Conservation (phyloP, 1,140 invertebrate species). For the Callitettix versicolor region DNA sequence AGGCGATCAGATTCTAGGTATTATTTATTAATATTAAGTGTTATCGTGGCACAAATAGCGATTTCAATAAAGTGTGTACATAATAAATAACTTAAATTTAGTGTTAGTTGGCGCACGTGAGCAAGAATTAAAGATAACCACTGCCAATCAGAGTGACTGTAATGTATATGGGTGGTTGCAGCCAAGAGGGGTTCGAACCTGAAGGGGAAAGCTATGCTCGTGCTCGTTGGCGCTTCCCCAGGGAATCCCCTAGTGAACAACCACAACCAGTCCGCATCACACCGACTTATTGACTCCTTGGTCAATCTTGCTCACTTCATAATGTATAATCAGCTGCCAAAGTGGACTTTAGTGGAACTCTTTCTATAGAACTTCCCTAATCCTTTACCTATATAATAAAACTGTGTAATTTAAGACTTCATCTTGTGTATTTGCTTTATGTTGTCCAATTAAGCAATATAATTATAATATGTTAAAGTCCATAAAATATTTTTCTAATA, state of each 20-base stretch:
- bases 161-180: constrained; percentile 13
- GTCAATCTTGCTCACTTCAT: neutral
- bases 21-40: constrained; percentile 10
- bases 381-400: too few species aligned
- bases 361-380: too few species aligned
- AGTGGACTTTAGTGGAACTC: too few species aligned
- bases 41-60: neutral
- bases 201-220: constrained; percentile 19
- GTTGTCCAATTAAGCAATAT: too few species aligned
- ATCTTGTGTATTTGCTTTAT: too few species aligned
- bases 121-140: neutral
- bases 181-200: constrained; percentile 13
- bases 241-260: constrained; percentile 16
- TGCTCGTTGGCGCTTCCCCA: constrained; percentile 28
- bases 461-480: too few species aligned
- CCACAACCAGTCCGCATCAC: neutral
- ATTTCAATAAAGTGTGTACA: neutral
- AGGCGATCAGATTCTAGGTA: neutral
- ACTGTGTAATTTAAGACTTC: too few species aligned
- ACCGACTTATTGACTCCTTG: constrained; percentile 1
- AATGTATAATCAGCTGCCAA: too few species aligned
- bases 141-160: neutral
- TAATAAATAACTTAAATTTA: neutral
- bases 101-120: neutral
- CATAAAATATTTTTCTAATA: too few species aligned